Base-by-base conservation (phyloP, 2,888 invertebrate genomes). In the Bellardia bayeri region DNA sequence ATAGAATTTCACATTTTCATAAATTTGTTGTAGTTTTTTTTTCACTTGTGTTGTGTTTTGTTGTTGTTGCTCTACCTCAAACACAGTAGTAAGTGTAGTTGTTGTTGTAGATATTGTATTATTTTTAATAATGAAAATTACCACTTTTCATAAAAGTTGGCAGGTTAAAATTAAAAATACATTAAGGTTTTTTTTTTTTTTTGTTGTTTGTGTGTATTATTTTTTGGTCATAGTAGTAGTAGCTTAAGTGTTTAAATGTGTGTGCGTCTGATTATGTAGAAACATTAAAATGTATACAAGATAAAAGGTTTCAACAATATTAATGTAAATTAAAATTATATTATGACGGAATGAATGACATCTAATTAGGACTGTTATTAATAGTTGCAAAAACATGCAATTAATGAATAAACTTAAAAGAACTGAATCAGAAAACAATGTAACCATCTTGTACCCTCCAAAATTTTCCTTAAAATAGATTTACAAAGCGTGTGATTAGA, bases 101-200 rank as follows among this genome's bases (percentile, higher is more conserved):
- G 72, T 72, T 51, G 58, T 68, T 76, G 75, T 63, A 63, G 51
- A 78, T 76, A 75, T 81, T 74, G 13, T 83, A 79, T 45, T 79
- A 64, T 83, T 58, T 82, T 61, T 82, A 76, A 84, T 87, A 87
- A 87, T 79, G 85, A 79, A 84, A 82, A 87, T 85, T 76, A 87
- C 87, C 64, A 87, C 84, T 85, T 87, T 87, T 84, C 74, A 87
- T 85, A 82, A 84, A 87, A 87, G 84, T 79, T 87, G 87, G 76
- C 87, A 84, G 87, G 84, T 81, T 54, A 63, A 87, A 69, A 85
- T 87, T 87, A 87, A 87, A 87, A 87, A 87, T 87, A 78, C 84
- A 87, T 87, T 87, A 87, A 87, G 81, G 75, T 16, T 61, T 54
- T 75, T 63, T 74, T 63, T 68, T 58, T 51, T 16, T 33, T 49